Evolutionary conservation across 2,113 vertebrate species (phyloP), one percentile per base, ranked within the genome.

Genomic region (Erythrolamprus reginae): DNA sequence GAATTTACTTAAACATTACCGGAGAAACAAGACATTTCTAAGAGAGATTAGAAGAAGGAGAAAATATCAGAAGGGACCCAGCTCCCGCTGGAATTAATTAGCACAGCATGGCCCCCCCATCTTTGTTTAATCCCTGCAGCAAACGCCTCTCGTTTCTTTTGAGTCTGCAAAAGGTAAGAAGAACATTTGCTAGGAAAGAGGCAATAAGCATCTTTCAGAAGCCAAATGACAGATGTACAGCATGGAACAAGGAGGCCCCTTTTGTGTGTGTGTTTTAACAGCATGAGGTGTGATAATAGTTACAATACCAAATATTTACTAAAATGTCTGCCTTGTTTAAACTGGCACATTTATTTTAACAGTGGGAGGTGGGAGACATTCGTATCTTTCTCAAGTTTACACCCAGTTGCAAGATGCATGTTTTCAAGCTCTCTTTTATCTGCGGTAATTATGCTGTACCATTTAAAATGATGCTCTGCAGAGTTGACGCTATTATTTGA

Each of bases 1-100:
- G 17, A 82, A 48, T n/a, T 86, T 92, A 86, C 90, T 91, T 53
- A 89, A 70, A 61, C 33, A 38, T 90, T 70, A 87, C 51, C 61
- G 70, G 33, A 88, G 82, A 70, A 48, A 50, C 33, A 84, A 50
- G 65, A 56, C 88, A 86, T 53, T 1, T 83, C 52, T 84, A 21
- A 91, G 45, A 82, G 52, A 77, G n/a, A 10, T 33, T 28, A 5
- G 3, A 8, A 17, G 82, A 12, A 53, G 52, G 7, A 55, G 3
- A 52, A 56, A 83, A 0, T 56, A 55, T 7, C 5, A 47, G 77
- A 12, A 65, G 82, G n/a, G 1, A 86, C 84, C 53, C 84, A 70
- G 10, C 51, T 82, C 58, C 88, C 90, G 0, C 89, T 70, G 26
- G 85, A 88, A 89, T 19, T 92, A 88, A 84, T 26, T 0, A 70